phyloP scores from a whole-genome alignment of 2,797 vertebrate genomes.

The Hafferia zeledoni region DNA sequence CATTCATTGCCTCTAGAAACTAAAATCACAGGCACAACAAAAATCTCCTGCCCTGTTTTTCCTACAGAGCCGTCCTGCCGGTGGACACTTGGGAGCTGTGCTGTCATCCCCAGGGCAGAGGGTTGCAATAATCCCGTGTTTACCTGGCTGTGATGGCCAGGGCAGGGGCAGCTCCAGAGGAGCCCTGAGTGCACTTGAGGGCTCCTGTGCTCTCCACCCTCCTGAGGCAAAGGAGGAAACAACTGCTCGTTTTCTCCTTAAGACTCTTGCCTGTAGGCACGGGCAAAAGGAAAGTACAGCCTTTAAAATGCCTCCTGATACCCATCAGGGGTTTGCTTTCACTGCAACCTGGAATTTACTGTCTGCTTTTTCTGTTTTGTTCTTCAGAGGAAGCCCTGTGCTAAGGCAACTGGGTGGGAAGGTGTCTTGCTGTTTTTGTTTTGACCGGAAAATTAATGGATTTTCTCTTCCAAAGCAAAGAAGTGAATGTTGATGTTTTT shows the following conservation, averaged over 20 bases:
- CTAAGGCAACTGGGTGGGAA: background rate
- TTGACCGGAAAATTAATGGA: background rate
- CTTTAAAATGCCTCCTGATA: background rate
- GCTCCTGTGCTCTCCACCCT: background rate
- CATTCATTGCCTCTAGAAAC: background rate
- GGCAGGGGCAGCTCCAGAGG: background rate
- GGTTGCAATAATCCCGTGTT: background rate
- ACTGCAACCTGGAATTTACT: background rate
- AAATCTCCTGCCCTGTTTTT: background rate
- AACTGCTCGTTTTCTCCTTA: background rate
- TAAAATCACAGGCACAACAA: background rate
- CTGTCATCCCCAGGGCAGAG: background rate
- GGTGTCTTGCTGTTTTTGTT: background rate
- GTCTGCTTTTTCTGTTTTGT: background rate
- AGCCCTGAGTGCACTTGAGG: background rate
- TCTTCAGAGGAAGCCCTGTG: background rate
- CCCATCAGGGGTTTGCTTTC: background rate
- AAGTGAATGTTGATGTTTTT: background rate
- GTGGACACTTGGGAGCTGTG: background rate
- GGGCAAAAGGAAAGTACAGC: background rate
- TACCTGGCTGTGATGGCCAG: background rate
- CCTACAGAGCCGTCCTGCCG: slow-evolving; percentile 24
- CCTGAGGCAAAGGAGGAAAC: background rate
- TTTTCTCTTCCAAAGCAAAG: slow-evolving; percentile 12
- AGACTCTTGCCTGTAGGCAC: background rate